These are phyloP conservation scores for Trematomus loennbergii DNA, from an alignment of 2,113 vertebrate species.

Conservation along the genomic window DNA sequence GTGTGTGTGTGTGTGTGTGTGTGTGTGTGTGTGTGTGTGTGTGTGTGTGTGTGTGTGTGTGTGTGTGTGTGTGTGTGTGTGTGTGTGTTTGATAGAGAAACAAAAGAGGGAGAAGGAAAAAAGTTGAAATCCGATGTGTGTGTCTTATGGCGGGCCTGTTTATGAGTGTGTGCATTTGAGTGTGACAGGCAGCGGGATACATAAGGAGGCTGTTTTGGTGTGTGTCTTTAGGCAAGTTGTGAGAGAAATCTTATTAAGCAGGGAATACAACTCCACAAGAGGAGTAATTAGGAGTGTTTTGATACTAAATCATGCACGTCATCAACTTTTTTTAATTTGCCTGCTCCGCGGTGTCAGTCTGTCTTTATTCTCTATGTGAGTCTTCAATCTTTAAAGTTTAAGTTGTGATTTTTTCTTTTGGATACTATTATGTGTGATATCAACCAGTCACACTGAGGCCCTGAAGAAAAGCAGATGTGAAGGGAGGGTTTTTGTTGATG, in stretches of 20 bases:
- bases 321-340: conserved; percentile 20
- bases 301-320: conserved; percentile 36
- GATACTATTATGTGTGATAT: not conserved
- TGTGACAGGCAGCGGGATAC: conserved; percentile 8
- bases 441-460: not conserved
- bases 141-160: conserved; percentile 8
- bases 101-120: not conserved
- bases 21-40: not conserved
- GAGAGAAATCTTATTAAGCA: conserved; percentile 59
- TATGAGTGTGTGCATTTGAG: conserved; percentile 18
- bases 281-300: conserved; percentile 63
- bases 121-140: conserved; percentile 11
- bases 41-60: not conserved
- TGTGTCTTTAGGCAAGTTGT: conserved; percentile 53
- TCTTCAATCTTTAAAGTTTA: not conserved
- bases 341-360: not conserved
- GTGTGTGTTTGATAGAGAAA: conserved; percentile 3
- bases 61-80: not conserved
- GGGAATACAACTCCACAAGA: conserved; percentile 55
- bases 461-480: not conserved
- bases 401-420: not conserved
- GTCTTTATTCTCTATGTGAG: not conserved
- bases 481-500: too few species aligned
- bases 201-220: conserved; percentile 32
- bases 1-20: not conserved